Base-by-base conservation (phyloP, 2,888 invertebrate genomes). In the Drosophila imparisetae region DNA sequence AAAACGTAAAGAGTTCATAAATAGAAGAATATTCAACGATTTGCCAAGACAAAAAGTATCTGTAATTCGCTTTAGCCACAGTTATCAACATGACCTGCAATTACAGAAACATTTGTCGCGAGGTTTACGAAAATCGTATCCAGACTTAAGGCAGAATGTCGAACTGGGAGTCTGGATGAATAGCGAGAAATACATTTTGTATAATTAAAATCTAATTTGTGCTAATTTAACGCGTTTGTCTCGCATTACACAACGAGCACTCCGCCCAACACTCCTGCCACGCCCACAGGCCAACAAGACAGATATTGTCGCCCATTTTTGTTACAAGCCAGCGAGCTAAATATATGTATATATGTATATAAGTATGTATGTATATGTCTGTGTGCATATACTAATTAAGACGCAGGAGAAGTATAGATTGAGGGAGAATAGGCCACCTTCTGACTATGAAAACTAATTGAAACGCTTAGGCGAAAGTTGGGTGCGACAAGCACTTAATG, bases 391-490 rank as follows among this genome's bases (percentile, higher is more conserved):
- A 75, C 81, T 85, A 84, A 85, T 85, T 83, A 83, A 69, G 66
- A 65, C 29, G 55, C 53, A 62, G 54, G 49, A 36, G 45, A 48
- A 48, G 18, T 32, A 50, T 21, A 36, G 52, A 60, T 49, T 57
- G 36, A 13, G 27, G 8, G 34, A 36, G 36, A 53, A 66, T 34
- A 55, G 55, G 58, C 60, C 54, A 72, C 57, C 30, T 70, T 67
- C 62, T 72, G 81, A 76, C 78, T 86, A 78, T 82, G 86, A 89
- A 83, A 87, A 86, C 85, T 90, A 90, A 90, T 90, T 91, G 89
- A 86, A 91, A 87, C 89, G 91, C 90, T 89, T 91, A 86, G 83
- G 85, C 82, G 84, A 86, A 90, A 90, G 84, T 89, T 84, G 82
- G 74, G 75, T 80, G 83, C 75, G 81, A 75, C 90, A 86, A 90